Evolutionary conservation across 2,888 invertebrate species (phyloP), one percentile per base, ranked within the genome.

Genomic region (Camptogramma bilineatum): DNA sequence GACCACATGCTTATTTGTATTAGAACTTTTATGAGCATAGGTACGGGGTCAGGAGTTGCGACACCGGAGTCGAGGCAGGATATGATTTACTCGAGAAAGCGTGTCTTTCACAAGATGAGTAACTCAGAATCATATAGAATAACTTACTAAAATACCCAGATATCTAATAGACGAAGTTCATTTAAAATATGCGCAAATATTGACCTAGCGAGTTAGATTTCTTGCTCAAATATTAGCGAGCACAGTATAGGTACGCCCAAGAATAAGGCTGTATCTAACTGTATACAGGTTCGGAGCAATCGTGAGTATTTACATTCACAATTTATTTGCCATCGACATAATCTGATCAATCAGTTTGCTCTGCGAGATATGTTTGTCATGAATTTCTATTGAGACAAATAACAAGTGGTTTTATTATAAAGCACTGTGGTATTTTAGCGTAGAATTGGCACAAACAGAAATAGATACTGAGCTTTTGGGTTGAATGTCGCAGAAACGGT

Each of bases 1-100:
- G 85, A 84, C 76, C 82, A 74, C 74, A 77, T 77, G 76, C 78
- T 82, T 85, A 83, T 85, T 86, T 86, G 84, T 86, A 82, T 79
- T 76, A 78, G 74, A 70, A 65, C 55, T 63, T 72, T 69, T 69
- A 70, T 68, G 67, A 52, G 42, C 28, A 9, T 18, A 42, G 44
- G 59, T 58, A 52, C 50, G 61, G 55, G 54, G 50, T 46, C 50
- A 53, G 39, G 48, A 54, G 42, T 65, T 65, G 61, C 53, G 50
- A 57, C 60, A 65, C 48, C 13, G 17, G 19, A 46, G 4, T 50
- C 54, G 44, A 50, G 28, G 28, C 28, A 28, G 16, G 7, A 51
- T 46, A 54, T 47, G n/a, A 46, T 31, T 17, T 28, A 52, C 57
- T 9, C 5, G 50, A 51, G 34, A 59, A 54, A 21, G 51, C 18